A percentile compares a stretch with the other conserved stretches of the same genome.
Conservation (phyloP, 2,797 vertebrate species). For the Jordanella pulchra region DNA sequence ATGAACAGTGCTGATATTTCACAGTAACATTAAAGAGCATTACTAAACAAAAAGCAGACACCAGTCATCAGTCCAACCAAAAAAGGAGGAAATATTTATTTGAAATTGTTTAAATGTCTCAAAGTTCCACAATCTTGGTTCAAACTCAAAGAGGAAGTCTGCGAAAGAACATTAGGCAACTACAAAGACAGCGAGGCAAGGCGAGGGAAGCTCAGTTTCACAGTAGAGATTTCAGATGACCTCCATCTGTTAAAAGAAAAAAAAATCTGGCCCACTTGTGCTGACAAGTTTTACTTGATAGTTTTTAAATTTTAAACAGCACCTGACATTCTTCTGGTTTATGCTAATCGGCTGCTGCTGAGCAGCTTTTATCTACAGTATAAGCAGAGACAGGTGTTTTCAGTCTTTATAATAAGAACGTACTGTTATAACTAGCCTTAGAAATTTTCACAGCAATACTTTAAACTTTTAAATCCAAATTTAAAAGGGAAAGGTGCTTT, state of each 20-base stretch:
- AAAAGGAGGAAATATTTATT: slow-evolving; percentile 74
- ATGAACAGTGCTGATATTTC: not conserved
- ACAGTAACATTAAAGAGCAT: not conserved
- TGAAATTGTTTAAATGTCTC: slow-evolving; percentile 63
- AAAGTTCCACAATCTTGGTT: slow-evolving; percentile 68
- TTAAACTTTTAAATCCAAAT: not conserved
- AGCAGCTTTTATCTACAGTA: not conserved
- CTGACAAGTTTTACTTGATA: slow-evolving; percentile 16
- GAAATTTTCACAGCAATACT: not conserved
- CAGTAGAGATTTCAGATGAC: slow-evolving; percentile 53
- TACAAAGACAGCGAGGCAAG: slow-evolving; percentile 68
- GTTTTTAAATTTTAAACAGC: slow-evolving; percentile 25
- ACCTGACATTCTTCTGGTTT: slow-evolving; percentile 1
- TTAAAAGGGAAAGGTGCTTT: not conserved
- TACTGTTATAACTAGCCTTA: not conserved
- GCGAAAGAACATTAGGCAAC: slow-evolving; percentile 65
- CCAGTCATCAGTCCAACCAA: slow-evolving; percentile 54
- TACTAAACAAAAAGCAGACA: not conserved
- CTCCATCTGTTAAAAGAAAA: slow-evolving; percentile 25
- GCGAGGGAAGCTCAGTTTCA: slow-evolving; percentile 55
- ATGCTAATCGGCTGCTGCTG: not conserved
- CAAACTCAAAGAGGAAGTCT: slow-evolving; percentile 60
- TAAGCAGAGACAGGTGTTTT: not conserved
- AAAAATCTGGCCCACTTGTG: slow-evolving; percentile 29
- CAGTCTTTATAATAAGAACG: not conserved